These are phyloP conservation scores for Salvelinus sp. DNA, from an alignment of 2,113 vertebrate genomes.

Conservation along the genomic window DNA sequence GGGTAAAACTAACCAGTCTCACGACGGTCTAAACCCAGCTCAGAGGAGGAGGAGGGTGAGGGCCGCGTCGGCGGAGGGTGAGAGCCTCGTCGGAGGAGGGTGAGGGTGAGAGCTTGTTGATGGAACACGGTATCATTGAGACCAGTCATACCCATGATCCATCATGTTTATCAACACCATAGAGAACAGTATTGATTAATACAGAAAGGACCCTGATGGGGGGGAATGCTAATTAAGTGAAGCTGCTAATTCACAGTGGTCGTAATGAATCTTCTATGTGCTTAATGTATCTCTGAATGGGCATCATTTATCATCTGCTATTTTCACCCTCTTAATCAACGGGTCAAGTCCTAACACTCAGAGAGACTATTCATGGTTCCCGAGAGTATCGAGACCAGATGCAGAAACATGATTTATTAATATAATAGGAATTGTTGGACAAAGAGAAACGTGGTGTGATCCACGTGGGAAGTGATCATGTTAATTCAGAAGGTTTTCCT, in stretches of 20 bases:
- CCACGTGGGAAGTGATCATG: neutral
- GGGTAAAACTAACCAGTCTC: neutral
- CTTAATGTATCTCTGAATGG: conserved; percentile 31
- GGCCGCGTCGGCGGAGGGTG: no score
- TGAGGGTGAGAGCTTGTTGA: conserved; percentile 63
- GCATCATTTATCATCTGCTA: conserved; percentile 56
- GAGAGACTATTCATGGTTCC: neutral
- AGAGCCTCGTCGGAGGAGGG: no score
- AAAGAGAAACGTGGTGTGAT: neutral
- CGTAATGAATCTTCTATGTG: conserved; percentile 74
- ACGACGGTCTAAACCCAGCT: no score
- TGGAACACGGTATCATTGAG: conserved; percentile 69
- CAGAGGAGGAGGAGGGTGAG: no score
- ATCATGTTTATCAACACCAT: conserved; percentile 70
- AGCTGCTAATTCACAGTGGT: conserved; percentile 63
- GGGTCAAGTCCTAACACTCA: conserved; percentile 32
- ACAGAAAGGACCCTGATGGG: conserved; percentile 73
- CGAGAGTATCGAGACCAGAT: no score
- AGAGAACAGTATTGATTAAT: conserved; percentile 71
- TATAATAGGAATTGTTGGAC: neutral
- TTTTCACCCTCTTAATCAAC: conserved; percentile 38
- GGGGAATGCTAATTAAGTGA: conserved; percentile 65
- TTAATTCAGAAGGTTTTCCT: neutral
- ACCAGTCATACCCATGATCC: conserved; percentile 66
- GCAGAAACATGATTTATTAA: neutral